A percentile compares a stretch with the other conserved stretches of the same genome.
Conservation (phyloP, 1,140 invertebrate genomes). For the Oscheius sp. region DNA sequence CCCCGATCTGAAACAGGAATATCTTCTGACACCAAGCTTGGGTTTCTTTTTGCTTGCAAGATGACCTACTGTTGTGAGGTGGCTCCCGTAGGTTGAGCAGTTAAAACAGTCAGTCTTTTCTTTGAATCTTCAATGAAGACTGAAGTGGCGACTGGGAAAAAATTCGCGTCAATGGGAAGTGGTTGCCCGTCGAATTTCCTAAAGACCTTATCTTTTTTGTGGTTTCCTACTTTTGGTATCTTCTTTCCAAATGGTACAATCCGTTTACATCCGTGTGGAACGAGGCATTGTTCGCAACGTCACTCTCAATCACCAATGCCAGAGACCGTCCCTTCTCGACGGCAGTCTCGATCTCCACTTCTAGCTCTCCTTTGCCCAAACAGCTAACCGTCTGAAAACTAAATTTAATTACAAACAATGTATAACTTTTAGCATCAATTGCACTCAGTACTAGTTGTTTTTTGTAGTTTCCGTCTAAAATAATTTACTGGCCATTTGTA, state of each 20-base stretch:
- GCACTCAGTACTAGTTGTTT: no score
- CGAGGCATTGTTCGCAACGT: constrained; percentile 5
- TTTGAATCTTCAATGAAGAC: constrained; percentile 30
- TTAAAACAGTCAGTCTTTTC: constrained; percentile 33
- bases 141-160: constrained; percentile 36
- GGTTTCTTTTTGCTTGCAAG: neutral
- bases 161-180: constrained; percentile 32
- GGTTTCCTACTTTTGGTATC: constrained; percentile 5
- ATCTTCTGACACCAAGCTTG: neutral
- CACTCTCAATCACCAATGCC: constrained; percentile 4
- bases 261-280: constrained; percentile 42
- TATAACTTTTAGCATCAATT: no score
- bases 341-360: neutral
- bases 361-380: no score
- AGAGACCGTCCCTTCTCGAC: neutral
- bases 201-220: neutral
- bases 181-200: constrained; percentile 11
- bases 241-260: constrained; percentile 26
- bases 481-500: no score
- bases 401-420: no score
- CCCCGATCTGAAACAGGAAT: constrained; percentile 4
- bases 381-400: no score
- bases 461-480: no score
- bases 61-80: neutral
- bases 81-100: constrained; percentile 33